Conservation (phyloP, 2,888 invertebrate species). For the Scaeva pyrastri region DNA sequence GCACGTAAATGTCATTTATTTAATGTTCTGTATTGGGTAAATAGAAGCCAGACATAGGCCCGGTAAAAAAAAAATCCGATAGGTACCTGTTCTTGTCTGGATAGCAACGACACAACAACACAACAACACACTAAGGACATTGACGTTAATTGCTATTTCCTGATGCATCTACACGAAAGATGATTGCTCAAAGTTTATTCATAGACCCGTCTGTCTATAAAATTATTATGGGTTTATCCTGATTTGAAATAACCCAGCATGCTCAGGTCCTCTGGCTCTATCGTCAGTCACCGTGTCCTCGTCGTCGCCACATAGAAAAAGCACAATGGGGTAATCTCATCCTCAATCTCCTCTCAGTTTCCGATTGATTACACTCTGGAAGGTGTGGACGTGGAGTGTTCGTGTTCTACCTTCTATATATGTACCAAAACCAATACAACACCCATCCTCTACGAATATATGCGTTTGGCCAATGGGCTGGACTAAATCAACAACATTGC, state of each 20-base stretch:
- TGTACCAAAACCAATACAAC: too few relatives aligned
- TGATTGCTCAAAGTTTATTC: conserved; percentile 22
- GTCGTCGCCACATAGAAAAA: not conserved
- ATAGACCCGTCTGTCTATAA: conserved; percentile 39
- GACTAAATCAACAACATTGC: conserved; percentile 26
- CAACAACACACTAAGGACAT: conserved; percentile 27
- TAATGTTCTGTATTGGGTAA: conserved; percentile 9
- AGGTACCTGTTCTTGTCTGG: not conserved
- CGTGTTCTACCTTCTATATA: not conserved
- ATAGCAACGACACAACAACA: not conserved
- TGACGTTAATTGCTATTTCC: conserved; percentile 32
- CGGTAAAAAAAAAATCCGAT: not conserved
- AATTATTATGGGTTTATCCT: conserved; percentile 14
- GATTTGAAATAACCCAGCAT: conserved; percentile 15
- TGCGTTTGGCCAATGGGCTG: not conserved
- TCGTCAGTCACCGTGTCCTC: not conserved
- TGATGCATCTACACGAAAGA: conserved; percentile 26
- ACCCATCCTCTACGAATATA: too few relatives aligned
- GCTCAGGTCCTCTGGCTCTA: too few relatives aligned
- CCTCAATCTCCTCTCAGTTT: conserved; percentile 6
- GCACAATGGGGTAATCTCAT: not conserved
- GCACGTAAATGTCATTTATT: conserved; percentile 54
- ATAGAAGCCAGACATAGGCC: not conserved
- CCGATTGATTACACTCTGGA: conserved; percentile 41
- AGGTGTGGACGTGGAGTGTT: too few relatives aligned